Conservation (phyloP, 2,888 invertebrate genomes). For the Drosophila buzzatii region DNA sequence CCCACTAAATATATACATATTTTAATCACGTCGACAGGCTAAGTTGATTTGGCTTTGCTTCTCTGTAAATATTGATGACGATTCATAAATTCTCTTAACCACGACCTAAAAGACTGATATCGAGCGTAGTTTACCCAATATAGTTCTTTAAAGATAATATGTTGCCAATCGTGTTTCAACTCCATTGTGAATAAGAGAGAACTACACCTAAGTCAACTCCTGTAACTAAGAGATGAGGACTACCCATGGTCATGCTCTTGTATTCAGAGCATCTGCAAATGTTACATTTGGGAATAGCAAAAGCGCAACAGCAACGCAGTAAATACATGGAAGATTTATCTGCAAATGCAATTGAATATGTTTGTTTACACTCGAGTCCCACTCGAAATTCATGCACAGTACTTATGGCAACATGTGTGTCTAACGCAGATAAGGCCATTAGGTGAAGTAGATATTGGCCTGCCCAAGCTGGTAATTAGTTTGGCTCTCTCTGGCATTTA, state of each 20-base stretch:
- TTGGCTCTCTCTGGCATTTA: background rate
- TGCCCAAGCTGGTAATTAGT: background rate
- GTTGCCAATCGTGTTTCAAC: background rate
- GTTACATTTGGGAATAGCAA: constrained; percentile 41
- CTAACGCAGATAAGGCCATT: constrained; percentile 1
- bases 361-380: constrained; percentile 23
- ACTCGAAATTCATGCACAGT: constrained; percentile 2
- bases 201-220: background rate
- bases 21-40: too few relatives aligned
- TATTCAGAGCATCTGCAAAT: constrained; percentile 25
- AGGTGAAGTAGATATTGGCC: background rate
- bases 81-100: too few relatives aligned
- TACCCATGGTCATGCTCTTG: background rate
- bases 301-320: constrained; percentile 26
- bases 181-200: background rate
- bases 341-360: constrained; percentile 44
- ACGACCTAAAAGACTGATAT: too few relatives aligned
- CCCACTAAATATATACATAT: too few relatives aligned
- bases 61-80: too few relatives aligned
- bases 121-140: too few relatives aligned
- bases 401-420: background rate
- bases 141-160: too few relatives aligned
- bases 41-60: too few relatives aligned
- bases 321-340: constrained; percentile 4
- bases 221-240: background rate